Percentiles rank a stretch among this genome's conserved stretches.
phyloP scores from a whole-genome alignment of 2,888 invertebrate species.

The Drosophila hamatofila region DNA sequence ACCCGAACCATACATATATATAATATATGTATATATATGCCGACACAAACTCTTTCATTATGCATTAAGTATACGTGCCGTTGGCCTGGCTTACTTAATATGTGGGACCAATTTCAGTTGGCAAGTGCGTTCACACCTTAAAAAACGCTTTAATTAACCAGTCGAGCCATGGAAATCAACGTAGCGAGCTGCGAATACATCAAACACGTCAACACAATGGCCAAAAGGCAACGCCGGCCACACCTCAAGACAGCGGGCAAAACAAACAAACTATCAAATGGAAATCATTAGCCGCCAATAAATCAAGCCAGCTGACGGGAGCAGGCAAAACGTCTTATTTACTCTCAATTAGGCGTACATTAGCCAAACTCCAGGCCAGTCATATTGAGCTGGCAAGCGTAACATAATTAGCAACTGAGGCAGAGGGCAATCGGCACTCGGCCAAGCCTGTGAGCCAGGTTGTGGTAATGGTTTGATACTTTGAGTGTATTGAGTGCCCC shows the following conservation, averaged over 20 bases:
- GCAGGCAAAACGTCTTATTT: constrained; percentile 61
- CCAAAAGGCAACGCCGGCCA: constrained; percentile 15
- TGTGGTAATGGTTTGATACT: background rate
- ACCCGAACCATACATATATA: background rate
- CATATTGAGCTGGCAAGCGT: constrained; percentile 32
- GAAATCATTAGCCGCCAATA: constrained; percentile 67
- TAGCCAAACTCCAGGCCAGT: constrained; percentile 47
- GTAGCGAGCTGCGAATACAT: constrained; percentile 45
- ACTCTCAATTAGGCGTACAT: constrained; percentile 73
- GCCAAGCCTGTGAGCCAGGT: constrained; percentile 28
- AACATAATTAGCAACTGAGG: constrained; percentile 50
- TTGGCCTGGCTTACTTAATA: background rate
- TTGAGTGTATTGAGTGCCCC: constrained; percentile 2
- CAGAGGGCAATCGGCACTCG: background rate
- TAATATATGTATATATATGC: background rate
- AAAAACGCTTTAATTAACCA: constrained; percentile 40
- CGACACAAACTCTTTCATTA: background rate
- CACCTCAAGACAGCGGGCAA: constrained; percentile 40
- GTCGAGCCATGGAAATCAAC: constrained; percentile 29
- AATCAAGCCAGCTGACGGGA: constrained; percentile 63
- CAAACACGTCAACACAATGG: constrained; percentile 50
- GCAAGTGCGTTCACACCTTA: constrained; percentile 38
- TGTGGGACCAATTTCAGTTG: background rate
- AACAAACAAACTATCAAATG: constrained; percentile 53
- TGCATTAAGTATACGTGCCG: background rate